Base-by-base conservation (phyloP, 2,113 vertebrate genomes). In the Gobius niger region DNA sequence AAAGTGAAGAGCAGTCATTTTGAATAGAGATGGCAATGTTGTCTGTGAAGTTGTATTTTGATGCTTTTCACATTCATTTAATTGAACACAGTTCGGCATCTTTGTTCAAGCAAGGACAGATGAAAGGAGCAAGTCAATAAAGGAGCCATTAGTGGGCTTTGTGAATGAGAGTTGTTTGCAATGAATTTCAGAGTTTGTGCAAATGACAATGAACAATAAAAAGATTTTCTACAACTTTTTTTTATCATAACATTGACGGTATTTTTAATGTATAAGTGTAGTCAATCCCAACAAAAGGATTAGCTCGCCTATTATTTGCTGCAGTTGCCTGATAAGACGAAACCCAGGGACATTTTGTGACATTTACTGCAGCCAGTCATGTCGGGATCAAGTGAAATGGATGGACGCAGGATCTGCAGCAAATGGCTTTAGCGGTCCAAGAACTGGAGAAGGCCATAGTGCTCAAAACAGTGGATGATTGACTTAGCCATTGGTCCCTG, bases 341-440 rank as follows among this genome's bases (percentile, higher is more conserved):
- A n/a, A 54, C 75, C 56, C 18, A 12, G 54, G 71, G 66, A 63
- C 75, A 72, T 63, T 46, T 53, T 60, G 64, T 77, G 80, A 82
- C 67, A 69, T 82, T 82, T 64, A 49, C 53, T 53, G 51, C 63
- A 60, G 65, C 72, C 54, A 54, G n/a, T 44, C 10, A 44, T 62
- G 73, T 63, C 65, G 59, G 41, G 72, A 74, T 80, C 40, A 64
- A 56, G 12, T 18, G 40, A 57, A 73, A 76, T 65, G 60, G 64
- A 71, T 6, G 15, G 62, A 72, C 70, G 75, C 68, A 71, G 71
- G 47, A 61, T 44, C 65, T 53, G 66, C 51, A 75, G 57, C 67
- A 19, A 57, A 52, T 50, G 44, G 65, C 56, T 69, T 47, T 40
- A 57, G n/a, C 65, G 51, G 50, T 60, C 40, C 51, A 56, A 18